Percentiles rank a stretch among this genome's conserved stretches.
These are phyloP conservation scores for Oscheius sp. DNA, from an alignment of 2,888 invertebrate species.

Conservation along the genomic window DNA sequence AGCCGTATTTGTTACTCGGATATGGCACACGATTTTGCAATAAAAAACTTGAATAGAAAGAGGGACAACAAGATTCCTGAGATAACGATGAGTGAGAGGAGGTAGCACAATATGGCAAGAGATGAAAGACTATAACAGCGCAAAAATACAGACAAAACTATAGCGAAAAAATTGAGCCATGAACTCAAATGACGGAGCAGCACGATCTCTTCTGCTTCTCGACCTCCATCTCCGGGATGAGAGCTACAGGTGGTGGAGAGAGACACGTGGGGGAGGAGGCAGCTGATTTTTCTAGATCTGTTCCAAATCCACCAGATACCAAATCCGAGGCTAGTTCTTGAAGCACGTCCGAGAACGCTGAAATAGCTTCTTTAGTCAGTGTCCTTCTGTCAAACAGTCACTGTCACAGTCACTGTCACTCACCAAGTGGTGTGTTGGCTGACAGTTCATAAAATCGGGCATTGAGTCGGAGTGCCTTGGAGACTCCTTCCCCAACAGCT, in stretches of 20 bases:
- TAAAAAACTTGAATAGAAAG: neutral
- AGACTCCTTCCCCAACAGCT: slow-evolving; percentile 59
- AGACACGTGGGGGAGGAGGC: slow-evolving; percentile 14
- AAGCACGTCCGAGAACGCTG: slow-evolving; percentile 32
- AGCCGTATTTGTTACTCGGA: slow-evolving; percentile 34
- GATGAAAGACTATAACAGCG: neutral
- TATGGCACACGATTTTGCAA: slow-evolving; percentile 28
- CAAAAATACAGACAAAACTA: neutral
- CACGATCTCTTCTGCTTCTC: slow-evolving; percentile 26
- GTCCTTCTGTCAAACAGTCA: neutral
- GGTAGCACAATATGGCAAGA: slow-evolving; percentile 25
- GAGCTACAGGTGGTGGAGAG: slow-evolving; percentile 12
- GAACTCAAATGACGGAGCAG: slow-evolving; percentile 18
- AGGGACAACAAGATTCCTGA: slow-evolving; percentile 16
- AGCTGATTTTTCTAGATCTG: slow-evolving; percentile 12
- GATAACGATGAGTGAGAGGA: slow-evolving; percentile 4
- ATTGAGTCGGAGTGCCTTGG: slow-evolving; percentile 57
- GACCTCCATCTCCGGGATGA: slow-evolving; percentile 10
- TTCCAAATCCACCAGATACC: slow-evolving; percentile 15
- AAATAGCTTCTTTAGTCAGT: neutral
- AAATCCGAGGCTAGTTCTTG: slow-evolving; percentile 34
- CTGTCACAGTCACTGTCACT: neutral
- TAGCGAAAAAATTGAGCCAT: neutral
- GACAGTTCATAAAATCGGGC: slow-evolving; percentile 63
- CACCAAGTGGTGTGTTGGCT: slow-evolving; percentile 41